A percentile compares a stretch with the other conserved stretches of the same genome.
phyloP scores from a whole-genome alignment of 2,888 invertebrate species.

The Catocala fraxini region DNA sequence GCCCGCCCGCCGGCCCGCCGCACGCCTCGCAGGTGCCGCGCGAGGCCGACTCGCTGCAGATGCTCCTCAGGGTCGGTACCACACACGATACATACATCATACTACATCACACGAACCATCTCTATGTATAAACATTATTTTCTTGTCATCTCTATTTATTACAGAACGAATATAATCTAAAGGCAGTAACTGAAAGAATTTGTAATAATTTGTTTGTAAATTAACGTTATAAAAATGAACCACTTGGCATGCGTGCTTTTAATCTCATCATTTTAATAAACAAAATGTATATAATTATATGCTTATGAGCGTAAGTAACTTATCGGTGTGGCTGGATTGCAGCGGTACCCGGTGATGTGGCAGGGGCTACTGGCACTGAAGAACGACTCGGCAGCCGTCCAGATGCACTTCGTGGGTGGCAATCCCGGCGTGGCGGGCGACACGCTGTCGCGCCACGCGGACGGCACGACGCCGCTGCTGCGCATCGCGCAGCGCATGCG shows the following conservation, averaged over 20 bases:
- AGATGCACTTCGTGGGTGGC: constrained; percentile 99
- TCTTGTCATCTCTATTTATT: too few species aligned
- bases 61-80: constrained; percentile 90
- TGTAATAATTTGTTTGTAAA: too few species aligned
- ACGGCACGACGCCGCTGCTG: constrained; percentile 94
- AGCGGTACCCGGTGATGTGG: constrained; percentile 99
- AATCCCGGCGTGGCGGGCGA: constrained; percentile 96
- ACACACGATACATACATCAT: too few species aligned
- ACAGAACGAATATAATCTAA: too few species aligned
- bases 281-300: too few species aligned
- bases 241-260: too few species aligned
- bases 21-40: constrained; percentile 93
- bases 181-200: too few species aligned
- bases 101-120: too few species aligned
- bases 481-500: constrained; percentile 99
- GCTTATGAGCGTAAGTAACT: background rate
- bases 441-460: constrained; percentile 94
- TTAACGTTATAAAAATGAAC: too few species aligned
- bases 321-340: constrained; percentile 49
- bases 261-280: too few species aligned
- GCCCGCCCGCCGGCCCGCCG: constrained; percentile 86
- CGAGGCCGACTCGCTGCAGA: constrained; percentile 94
- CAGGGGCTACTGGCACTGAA: constrained; percentile 97
- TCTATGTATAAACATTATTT: too few species aligned
- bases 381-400: constrained; percentile 98